Conservation (phyloP, 2,797 vertebrate genomes). For the Tinamus major region DNA sequence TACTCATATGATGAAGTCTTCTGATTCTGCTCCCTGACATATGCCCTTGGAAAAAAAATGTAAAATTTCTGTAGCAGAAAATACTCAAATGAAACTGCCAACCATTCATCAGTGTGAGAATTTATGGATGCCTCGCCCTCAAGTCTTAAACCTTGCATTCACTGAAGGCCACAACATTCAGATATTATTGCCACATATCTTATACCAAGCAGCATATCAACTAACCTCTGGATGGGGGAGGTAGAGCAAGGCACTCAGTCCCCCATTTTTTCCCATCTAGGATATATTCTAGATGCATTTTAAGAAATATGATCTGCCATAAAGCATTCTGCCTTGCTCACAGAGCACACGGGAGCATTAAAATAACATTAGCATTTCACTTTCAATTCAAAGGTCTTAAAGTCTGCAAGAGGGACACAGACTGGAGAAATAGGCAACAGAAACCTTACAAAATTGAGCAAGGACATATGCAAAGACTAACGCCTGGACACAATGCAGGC, state of each 20-base stretch:
- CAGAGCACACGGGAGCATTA: accelerated
- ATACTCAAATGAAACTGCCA: conserved; percentile 15
- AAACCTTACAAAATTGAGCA: neutral
- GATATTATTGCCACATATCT: conserved; percentile 5
- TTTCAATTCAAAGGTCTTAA: neutral
- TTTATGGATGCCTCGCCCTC: neutral
- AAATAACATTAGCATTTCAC: neutral
- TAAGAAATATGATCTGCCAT: neutral
- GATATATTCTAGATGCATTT: neutral
- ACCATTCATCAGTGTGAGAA: neutral
- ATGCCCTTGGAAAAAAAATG: neutral
- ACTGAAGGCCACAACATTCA: conserved; percentile 28
- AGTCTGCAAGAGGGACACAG: neutral
- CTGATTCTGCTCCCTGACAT: neutral
- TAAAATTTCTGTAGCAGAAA: conserved; percentile 21
- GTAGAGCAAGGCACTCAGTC: neutral
- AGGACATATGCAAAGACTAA: neutral
- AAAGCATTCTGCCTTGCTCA: neutral
- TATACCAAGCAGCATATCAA: neutral
- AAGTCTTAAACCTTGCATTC: conserved; percentile 26
- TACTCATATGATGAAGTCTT: neutral
- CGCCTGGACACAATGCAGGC: accelerated
- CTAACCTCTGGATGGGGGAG: neutral
- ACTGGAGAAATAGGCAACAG: accelerated
- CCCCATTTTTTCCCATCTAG: neutral